Evolutionary conservation across 2,888 invertebrate species (phyloP).

Genomic region (Marronus borbonicus): DNA sequence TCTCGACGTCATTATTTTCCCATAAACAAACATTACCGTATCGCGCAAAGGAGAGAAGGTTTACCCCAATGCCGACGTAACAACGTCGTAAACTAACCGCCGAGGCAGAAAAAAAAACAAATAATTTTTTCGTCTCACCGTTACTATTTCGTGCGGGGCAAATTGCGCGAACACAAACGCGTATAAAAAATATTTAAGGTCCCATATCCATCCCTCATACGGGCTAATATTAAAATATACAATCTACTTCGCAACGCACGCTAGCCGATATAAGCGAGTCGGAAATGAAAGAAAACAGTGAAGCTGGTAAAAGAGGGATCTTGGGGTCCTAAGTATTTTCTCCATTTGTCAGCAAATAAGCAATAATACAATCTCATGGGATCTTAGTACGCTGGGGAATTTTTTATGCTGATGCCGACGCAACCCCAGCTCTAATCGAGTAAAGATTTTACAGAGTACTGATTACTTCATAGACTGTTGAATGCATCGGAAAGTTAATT

Average conservation of each 20-base stretch:
- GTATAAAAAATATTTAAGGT: slow-evolving; percentile 30
- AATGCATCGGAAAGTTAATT: no score
- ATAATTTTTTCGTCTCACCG: slow-evolving; percentile 33
- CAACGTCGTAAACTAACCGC: slow-evolving; percentile 8
- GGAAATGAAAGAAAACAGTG: neutral
- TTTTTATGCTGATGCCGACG: no score
- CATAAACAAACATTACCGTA: slow-evolving; percentile 18
- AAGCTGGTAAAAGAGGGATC: neutral
- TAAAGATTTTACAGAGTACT: no score
- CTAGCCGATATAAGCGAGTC: neutral
- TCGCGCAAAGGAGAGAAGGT: slow-evolving; percentile 1
- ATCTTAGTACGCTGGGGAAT: no score
- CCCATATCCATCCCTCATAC: slow-evolving; percentile 29
- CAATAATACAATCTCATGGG: neutral
- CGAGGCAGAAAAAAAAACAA: slow-evolving; percentile 23
- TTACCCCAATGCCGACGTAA: slow-evolving; percentile 1
- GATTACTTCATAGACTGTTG: no score
- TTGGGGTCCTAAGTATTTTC: neutral
- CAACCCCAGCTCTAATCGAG: no score
- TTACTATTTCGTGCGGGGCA: slow-evolving; percentile 32
- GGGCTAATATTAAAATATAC: slow-evolving; percentile 36
- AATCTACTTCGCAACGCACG: slow-evolving; percentile 5
- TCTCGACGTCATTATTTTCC: slow-evolving; percentile 10
- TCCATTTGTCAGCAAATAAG: slow-evolving; percentile 16
- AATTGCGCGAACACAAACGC: slow-evolving; percentile 39